Base-by-base conservation (phyloP, 2,888 invertebrate genomes). In the Elmis aenea region DNA sequence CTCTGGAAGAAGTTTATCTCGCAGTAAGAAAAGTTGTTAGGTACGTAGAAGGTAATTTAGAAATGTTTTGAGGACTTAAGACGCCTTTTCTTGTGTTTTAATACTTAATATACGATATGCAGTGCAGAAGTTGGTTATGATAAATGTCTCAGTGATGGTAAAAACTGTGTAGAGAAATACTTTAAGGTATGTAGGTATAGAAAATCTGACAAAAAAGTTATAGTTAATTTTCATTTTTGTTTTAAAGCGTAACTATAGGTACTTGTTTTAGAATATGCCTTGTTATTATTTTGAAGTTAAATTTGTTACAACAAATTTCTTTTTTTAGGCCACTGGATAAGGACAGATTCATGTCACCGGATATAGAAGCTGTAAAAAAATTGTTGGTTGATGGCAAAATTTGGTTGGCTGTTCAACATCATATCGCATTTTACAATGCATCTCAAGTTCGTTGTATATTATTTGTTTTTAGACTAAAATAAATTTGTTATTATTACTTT, bases 301-400 rank as follows among this genome's bases (percentile, higher is more conserved):
- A n/a, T n/a, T n/a, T n/a, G n/a, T n/a, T n/a, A n/a, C n/a, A n/a
- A n/a, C n/a, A n/a, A n/a, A n/a, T n/a, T n/a, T n/a, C n/a, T n/a
- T n/a, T 6, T 6, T 63, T 8, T 52, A 78, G 78, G 21, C 69
- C 77, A 3, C 75, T 77, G 71, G 74, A 75, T 37, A 73, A 72
- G 46, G 81, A 81, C 55, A 68, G 81, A 3, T 77, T 67, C 55
- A 77, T 82, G 77, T 67, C 79, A 1, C 79, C 79, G 0, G 80
- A 81, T 52, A 81, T 81, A 35, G 75, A 77, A 32, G 71, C 71
- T 3, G 76, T 69, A 1, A 73, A 74, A 1, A 66, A 71, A 26
- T 59, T 81, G 2, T 52, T 73, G 5, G 49, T 58, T 10, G 68
- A 69, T 8, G 67, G 67, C 25, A 66, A 74, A 62, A 66, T 77